Percentiles rank a stretch among this genome's conserved stretches.
Conservation (phyloP, 2,888 invertebrate species). For the Hydraecia micacea region DNA sequence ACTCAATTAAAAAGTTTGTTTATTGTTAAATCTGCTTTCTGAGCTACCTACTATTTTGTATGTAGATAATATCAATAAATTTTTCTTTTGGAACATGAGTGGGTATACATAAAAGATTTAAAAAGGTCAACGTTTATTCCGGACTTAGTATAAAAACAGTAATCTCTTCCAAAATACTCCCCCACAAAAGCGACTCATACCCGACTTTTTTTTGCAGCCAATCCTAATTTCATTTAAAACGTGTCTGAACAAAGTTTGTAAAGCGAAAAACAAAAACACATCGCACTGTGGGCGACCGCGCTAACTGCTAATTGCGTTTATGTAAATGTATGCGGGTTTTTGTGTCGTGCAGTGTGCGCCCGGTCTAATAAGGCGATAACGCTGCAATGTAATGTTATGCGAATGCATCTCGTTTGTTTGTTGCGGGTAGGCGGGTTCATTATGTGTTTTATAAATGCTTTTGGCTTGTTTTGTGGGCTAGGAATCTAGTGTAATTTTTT, state of each 20-base stretch:
- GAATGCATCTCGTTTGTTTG: constrained; percentile 23
- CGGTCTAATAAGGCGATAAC: constrained; percentile 57
- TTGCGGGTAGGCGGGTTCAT: neutral
- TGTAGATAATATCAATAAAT: neutral
- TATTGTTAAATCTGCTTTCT: neutral
- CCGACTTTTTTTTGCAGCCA: constrained; percentile 30
- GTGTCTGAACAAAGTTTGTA: constrained; percentile 49
- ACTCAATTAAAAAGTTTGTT: neutral
- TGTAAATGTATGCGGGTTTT: constrained; percentile 67
- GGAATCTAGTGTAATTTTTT: neutral
- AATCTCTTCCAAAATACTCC: constrained; percentile 18
- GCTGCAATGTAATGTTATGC: constrained; percentile 25
- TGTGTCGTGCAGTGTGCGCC: constrained; percentile 49
- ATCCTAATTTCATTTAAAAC: constrained; percentile 55
- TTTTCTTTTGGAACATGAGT: no score
- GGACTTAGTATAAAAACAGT: neutral
- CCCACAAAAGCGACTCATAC: constrained; percentile 4
- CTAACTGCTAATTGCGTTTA: constrained; percentile 69
- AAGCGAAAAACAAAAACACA: constrained; percentile 49
- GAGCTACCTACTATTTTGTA: neutral
- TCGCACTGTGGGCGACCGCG: constrained; percentile 35
- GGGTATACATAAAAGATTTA: no score
- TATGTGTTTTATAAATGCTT: constrained; percentile 13
- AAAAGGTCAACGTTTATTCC: neutral
- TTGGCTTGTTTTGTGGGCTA: neutral